Percentiles rank a stretch among this genome's conserved stretches.
Conservation (phyloP, 2,113 vertebrate species). For the Calyptomena viridis region DNA sequence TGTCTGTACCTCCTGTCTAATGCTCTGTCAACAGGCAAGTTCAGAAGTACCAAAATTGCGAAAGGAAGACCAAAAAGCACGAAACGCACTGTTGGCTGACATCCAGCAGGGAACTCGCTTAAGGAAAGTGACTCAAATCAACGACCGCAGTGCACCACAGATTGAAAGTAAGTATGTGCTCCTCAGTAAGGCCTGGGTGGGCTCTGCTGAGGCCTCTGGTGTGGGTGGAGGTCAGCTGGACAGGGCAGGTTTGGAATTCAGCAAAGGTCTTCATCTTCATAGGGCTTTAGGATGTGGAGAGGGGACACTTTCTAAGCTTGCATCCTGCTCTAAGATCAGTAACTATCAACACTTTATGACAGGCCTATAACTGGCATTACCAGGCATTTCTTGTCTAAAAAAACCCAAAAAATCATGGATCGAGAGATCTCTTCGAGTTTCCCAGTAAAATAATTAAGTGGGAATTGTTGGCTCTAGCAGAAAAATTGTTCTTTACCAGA, state of each 20-base stretch:
- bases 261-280: not conserved
- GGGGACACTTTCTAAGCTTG: not conserved
- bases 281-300: not conserved
- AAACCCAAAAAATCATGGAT: not conserved
- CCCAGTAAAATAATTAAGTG: not conserved
- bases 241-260: not conserved
- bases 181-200: not conserved
- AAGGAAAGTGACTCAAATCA: conserved; percentile 86
- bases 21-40: conserved; percentile 54
- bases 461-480: not conserved
- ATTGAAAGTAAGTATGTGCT: conserved; percentile 84
- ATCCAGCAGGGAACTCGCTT: conserved; percentile 91
- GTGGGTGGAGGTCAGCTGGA: not conserved
- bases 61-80: conserved; percentile 75
- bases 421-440: not conserved
- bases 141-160: conserved; percentile 87
- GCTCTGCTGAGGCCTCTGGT: not conserved
- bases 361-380: not conserved
- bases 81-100: conserved; percentile 86
- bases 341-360: not conserved
- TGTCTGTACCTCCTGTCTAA: not conserved
- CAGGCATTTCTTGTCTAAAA: not conserved
- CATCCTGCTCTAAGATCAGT: not conserved
- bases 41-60: conserved; percentile 61
- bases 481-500: not conserved